Conservation (phyloP, 2,113 vertebrate species). For the Scytalopus superciliaris region DNA sequence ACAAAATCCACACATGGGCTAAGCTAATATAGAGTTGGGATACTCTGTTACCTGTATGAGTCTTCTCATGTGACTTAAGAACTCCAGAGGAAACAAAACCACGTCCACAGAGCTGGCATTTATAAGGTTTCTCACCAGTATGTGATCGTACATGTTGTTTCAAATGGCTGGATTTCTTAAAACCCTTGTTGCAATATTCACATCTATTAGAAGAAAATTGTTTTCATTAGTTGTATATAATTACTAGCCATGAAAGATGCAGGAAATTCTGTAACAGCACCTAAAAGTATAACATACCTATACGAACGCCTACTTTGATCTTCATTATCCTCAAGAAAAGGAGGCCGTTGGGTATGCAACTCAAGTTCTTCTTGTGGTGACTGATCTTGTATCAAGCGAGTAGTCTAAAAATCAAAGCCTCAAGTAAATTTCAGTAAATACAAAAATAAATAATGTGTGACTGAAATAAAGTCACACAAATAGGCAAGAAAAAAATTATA, state of each 20-base stretch:
- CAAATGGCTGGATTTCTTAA: slow-evolving; percentile 97
- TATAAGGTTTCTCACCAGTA: slow-evolving; percentile 95
- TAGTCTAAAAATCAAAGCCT: slow-evolving; percentile 74
- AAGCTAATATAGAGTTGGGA: background rate
- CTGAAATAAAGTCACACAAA: background rate
- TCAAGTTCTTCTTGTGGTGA: slow-evolving; percentile 82
- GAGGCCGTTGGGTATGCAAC: slow-evolving; percentile 77
- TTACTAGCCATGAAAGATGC: background rate
- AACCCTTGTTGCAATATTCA: slow-evolving; percentile 90
- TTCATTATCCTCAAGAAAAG: slow-evolving; percentile 87
- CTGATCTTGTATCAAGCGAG: slow-evolving; percentile 87
- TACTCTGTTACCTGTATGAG: slow-evolving; percentile 87
- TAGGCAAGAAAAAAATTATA: background rate
- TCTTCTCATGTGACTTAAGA: slow-evolving; percentile 96
- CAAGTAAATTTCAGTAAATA: background rate
- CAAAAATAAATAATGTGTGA: background rate
- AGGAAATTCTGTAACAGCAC: background rate
- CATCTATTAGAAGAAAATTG: slow-evolving; percentile 76
- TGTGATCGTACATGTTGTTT: slow-evolving; percentile 97
- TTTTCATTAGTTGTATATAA: background rate
- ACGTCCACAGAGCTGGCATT: slow-evolving; percentile 90
- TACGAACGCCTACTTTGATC: slow-evolving; percentile 90
- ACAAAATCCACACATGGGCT: background rate
- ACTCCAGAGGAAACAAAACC: slow-evolving; percentile 95
- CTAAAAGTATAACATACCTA: slow-evolving; percentile 74